Conservation (phyloP, 2,113 vertebrate genomes). For the Austrofundulus limnaeus region DNA sequence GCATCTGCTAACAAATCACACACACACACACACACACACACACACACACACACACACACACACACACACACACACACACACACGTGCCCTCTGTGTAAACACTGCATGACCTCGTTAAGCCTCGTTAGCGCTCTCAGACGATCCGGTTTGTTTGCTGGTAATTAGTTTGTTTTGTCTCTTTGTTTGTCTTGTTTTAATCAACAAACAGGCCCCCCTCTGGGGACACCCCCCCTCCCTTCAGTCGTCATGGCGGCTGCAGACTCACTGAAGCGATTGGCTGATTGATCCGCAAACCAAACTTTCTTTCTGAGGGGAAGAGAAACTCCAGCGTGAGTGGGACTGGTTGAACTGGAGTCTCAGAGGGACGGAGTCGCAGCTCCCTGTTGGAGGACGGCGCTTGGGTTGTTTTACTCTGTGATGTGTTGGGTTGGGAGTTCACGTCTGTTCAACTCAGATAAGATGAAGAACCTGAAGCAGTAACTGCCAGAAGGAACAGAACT, state of each 20-base stretch:
- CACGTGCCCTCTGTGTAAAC: constrained; percentile 14
- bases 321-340: not conserved
- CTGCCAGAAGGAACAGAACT: not conserved
- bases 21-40: not conserved
- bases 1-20: not conserved
- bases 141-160: constrained; percentile 62
- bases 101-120: constrained; percentile 61
- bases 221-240: not conserved
- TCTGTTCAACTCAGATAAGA: not conserved
- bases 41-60: constrained; percentile 13
- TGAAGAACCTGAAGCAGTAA: not conserved
- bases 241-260: constrained; percentile 8
- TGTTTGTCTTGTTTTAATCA: constrained; percentile 66
- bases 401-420: not conserved
- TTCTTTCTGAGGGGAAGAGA: constrained; percentile 8
- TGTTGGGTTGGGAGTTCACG: not conserved
- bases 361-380: not conserved
- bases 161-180: constrained; percentile 69
- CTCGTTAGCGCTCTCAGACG: constrained; percentile 51
- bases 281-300: constrained; percentile 25
- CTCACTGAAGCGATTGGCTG: constrained; percentile 18
- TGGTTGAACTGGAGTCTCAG: constrained; percentile 24
- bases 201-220: constrained; percentile 37
- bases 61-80: constrained; percentile 9
- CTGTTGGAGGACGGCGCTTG: not conserved